These are phyloP conservation scores for Salpingus planirostris DNA, from an alignment of 2,888 invertebrate genomes.

Conservation along the genomic window DNA sequence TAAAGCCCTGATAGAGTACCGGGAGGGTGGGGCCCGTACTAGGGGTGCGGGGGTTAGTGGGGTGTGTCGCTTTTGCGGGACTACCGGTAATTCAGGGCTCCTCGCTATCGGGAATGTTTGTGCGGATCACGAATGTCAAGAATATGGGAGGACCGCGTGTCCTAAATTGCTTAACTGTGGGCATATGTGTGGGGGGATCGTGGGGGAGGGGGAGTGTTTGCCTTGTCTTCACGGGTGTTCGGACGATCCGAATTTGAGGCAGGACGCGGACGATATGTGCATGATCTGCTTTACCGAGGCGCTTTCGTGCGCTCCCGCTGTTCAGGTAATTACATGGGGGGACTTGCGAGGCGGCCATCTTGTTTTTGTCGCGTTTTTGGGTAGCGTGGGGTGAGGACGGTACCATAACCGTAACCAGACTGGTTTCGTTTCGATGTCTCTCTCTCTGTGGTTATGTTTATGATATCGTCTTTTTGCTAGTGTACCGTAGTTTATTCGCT, in stretches of 20 bases:
- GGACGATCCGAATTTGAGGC: conserved; percentile 53
- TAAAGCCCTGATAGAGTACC: conserved; percentile 84
- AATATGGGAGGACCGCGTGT: conserved; percentile 75
- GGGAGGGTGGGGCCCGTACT: conserved; percentile 58
- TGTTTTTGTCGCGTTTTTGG: too few relatives aligned
- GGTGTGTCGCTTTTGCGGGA: conserved; percentile 85
- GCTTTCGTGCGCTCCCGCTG: conserved; percentile 87
- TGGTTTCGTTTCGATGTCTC: too few relatives aligned
- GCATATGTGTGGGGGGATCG: conserved; percentile 91
- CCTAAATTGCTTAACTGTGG: conserved; percentile 75
- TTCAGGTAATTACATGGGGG: conserved; percentile 69
- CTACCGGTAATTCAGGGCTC: conserved; percentile 71
- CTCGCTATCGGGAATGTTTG: conserved; percentile 91
- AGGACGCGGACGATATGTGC: conserved; percentile 98
- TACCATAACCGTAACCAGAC: too few relatives aligned
- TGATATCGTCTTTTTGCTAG: too few relatives aligned
- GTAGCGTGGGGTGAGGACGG: too few relatives aligned
- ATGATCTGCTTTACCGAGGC: conserved; percentile 99
- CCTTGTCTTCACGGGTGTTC: conserved; percentile 85
- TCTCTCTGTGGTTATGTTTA: too few relatives aligned
- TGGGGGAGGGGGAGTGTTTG: conserved; percentile 71
- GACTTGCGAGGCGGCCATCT: too few relatives aligned
- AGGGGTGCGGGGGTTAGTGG: conserved; percentile 47
- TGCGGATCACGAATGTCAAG: conserved; percentile 88
- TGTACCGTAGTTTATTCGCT: too few relatives aligned